Base-by-base conservation (phyloP, 1,140 invertebrate genomes). In the Drosophila pruinosa region DNA sequence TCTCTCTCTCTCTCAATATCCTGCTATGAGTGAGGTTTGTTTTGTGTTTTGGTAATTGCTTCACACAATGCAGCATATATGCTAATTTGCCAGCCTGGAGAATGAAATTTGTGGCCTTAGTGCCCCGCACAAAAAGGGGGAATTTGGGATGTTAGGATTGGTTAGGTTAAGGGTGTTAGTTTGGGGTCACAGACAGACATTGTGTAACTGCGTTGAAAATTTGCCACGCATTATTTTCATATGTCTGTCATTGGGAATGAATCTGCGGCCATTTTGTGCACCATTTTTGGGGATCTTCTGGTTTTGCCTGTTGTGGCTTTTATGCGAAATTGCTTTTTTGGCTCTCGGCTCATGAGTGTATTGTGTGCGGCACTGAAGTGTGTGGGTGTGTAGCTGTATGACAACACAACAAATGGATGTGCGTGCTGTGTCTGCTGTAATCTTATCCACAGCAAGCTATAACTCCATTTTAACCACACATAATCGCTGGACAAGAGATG, bases 251-350 rank as follows among this genome's bases (percentile, higher is more conserved):
- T 62, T 77, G 59, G 68, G 34, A 75, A 86, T 74, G 73, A 80
- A 85, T 86, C 81, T 80, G 81, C 54, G 80, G 64, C 56, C 65
- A 53, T 59, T 72, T 52, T 63, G 64, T 63, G 50, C 72, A 62
- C 67, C 71, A 65, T 59, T 83, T 75, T 41, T 62, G 67, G 65
- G 39, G 43, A 4, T 78, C 12, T 63, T 58, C 64, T 73, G 76
- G 81, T 67, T 80, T 73, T 78, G 78, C 86, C 76, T 83, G 81
- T 73, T 85, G 80, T 69, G 73, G 80, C 81, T 80, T 86, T 85
- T 77, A 77, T 86, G 69, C 64, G 73, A 85, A 85, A 85, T 85
- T 86, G 80, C 64, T 72, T 85, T 85, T 83, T 85, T 68, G 31
- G 26, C 57, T 41, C 19, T 36, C 39, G 14, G 17, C 39, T 52